Evolutionary conservation across 2,113 vertebrate species (phyloP).

Genomic region (Ceuthmochares aereus): DNA sequence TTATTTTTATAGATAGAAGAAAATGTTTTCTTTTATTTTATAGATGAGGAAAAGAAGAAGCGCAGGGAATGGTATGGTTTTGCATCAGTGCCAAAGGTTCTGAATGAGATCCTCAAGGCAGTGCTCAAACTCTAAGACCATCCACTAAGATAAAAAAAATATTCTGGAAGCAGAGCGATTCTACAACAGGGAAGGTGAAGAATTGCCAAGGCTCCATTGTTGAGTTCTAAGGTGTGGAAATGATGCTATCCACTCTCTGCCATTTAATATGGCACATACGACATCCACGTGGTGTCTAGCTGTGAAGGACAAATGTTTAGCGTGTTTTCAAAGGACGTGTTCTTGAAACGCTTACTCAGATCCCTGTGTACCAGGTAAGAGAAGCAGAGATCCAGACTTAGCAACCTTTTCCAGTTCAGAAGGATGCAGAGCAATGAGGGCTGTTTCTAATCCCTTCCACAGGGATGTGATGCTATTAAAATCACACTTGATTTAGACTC

Average conservation of each 20-base stretch:
- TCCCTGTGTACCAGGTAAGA: rapidly evolving
- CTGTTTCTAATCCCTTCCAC: background rate
- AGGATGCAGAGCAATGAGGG: background rate
- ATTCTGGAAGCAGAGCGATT: background rate
- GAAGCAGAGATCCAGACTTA: background rate
- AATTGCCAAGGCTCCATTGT: background rate
- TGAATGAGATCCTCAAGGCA: background rate
- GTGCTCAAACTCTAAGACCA: background rate
- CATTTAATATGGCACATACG: background rate
- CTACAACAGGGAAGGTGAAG: background rate
- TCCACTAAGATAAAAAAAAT: background rate
- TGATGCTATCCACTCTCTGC: background rate
- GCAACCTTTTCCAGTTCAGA: background rate
- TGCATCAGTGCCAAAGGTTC: background rate
- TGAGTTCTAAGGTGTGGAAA: background rate
- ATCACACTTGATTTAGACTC: background rate
- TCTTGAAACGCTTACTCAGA: background rate
- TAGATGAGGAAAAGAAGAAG: background rate
- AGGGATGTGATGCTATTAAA: background rate
- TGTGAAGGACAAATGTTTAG: background rate
- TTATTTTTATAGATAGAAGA: background rate
- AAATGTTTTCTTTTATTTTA: background rate
- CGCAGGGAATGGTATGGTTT: background rate
- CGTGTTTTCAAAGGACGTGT: background rate
- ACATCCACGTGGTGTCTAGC: background rate